Percentiles rank a stretch among this genome's conserved stretches.
Evolutionary conservation across 2,797 vertebrate species (phyloP).

Genomic region (Buphagus erythrorhynchus): DNA sequence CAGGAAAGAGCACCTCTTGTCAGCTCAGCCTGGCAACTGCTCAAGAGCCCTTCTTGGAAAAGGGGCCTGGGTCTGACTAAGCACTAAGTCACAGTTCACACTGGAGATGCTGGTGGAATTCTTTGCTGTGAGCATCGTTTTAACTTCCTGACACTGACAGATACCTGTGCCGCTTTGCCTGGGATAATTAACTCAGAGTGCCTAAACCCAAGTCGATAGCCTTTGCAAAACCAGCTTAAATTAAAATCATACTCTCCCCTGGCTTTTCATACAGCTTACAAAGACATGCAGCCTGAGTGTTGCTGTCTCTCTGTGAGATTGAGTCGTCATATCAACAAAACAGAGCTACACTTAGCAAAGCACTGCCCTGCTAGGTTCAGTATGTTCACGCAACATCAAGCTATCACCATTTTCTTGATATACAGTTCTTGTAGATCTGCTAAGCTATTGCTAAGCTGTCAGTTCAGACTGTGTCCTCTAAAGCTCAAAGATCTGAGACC

Average conservation of each 20-base stretch:
- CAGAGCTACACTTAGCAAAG: not conserved
- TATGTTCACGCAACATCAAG: not conserved
- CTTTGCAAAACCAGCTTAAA: not conserved
- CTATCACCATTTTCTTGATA: not conserved
- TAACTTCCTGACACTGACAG: not conserved
- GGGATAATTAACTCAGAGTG: not conserved
- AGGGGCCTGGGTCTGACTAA: not conserved
- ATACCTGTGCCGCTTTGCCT: not conserved
- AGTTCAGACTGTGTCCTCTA: not conserved
- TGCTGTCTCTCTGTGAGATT: not conserved
- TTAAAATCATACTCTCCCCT: not conserved
- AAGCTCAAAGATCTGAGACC: not conserved
- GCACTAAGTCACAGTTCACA: not conserved
- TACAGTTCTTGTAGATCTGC: not conserved
- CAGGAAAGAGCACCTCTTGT: not conserved
- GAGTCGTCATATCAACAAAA: not conserved
- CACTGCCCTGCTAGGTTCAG: not conserved
- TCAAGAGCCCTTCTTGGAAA: not conserved
- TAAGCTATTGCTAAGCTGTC: not conserved
- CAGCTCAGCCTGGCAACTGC: not conserved
- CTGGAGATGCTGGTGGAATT: not conserved
- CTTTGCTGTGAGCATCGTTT: not conserved
- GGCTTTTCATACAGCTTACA: not conserved
- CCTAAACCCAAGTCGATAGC: not conserved
- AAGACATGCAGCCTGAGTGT: not conserved